Evolutionary conservation across 2,888 invertebrate genomes (phyloP), one percentile per base, ranked within the genome.

Genomic region (Anorthoa munda): DNA sequence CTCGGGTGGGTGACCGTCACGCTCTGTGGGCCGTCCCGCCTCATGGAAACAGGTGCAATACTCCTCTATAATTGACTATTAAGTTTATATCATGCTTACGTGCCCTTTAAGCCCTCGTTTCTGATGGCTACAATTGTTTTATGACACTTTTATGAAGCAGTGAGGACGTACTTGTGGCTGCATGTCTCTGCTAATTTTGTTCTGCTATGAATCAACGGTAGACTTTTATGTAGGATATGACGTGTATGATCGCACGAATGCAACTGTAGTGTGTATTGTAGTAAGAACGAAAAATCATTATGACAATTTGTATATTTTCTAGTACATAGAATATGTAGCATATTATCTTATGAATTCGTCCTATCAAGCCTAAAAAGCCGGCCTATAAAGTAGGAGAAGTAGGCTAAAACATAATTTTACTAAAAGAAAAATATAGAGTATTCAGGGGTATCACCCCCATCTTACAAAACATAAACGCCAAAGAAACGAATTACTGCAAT

Each of bases 11-110:
- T 85, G 63, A 50, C 13, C 59, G 91, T 90, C 88, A 88, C 87
- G 94, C 92, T 93, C 86, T 80, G 86, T 88, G 76, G 79, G 89
- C 91, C 94, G 89, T 90, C 90, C 81, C 91, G 87, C 75, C 87
- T 89, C 87, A 79, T 86, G 83, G 81, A 72, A 86, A 86, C 93
- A 94, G 93, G 94, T 94, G 93, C 93, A 89, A 91, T 94, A 94
- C 91, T 68, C 76, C 68, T 60, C 80, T 75, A 72, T 88, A 86
- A 83, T 83, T 87, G 84, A 66, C 74, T 73, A 70, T 70, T 70
- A 70, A 70, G 51, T 67, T 75, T 55, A 64, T 69, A 76, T 77
- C 58, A 26, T 53, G 53, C 64, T 70, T 70, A 63, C 23, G 23
- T 74, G 75, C 66, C 79, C 79, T 79, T 66, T 73, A 65, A 48